Evolutionary conservation across 2,888 invertebrate species (phyloP).

Genomic region (Cerceris rybyensis): DNA sequence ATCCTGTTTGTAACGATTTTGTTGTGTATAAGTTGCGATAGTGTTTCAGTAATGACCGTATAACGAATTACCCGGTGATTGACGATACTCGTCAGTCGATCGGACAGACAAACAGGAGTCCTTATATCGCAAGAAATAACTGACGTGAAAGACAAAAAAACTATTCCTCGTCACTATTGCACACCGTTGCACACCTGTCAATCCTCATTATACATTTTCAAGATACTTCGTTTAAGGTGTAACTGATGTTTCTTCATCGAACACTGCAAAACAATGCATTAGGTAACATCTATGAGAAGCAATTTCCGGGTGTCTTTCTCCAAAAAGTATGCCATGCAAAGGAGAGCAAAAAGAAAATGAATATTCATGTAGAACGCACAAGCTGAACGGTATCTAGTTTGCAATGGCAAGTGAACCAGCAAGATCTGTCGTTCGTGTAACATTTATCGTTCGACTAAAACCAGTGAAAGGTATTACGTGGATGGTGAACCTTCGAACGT

Average conservation of each 20-base stretch:
- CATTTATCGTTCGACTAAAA: conserved; percentile 63
- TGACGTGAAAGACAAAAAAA: background rate
- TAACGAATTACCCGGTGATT: background rate
- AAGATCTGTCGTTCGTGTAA: conserved; percentile 61
- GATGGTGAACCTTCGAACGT: conserved; percentile 42
- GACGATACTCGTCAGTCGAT: background rate
- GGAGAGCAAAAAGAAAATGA: too few relatives aligned
- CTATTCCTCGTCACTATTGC: background rate
- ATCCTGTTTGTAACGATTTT: background rate
- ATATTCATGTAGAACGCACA: too few relatives aligned
- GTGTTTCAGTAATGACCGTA: background rate
- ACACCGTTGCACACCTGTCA: background rate
- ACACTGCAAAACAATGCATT: too few relatives aligned
- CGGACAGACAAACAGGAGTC: background rate
- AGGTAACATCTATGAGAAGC: too few relatives aligned
- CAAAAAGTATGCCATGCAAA: too few relatives aligned
- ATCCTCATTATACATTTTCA: background rate
- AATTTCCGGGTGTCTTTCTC: too few relatives aligned
- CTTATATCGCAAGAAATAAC: background rate
- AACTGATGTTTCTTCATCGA: too few relatives aligned
- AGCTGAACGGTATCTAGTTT: too few relatives aligned
- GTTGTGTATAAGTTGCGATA: background rate
- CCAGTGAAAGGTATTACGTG: conserved; percentile 70
- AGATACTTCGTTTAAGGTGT: background rate
- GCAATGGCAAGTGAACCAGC: conserved; percentile 33